Evolutionary conservation across 1,140 invertebrate genomes (phyloP).

Genomic region (Drosophila sproati): DNA sequence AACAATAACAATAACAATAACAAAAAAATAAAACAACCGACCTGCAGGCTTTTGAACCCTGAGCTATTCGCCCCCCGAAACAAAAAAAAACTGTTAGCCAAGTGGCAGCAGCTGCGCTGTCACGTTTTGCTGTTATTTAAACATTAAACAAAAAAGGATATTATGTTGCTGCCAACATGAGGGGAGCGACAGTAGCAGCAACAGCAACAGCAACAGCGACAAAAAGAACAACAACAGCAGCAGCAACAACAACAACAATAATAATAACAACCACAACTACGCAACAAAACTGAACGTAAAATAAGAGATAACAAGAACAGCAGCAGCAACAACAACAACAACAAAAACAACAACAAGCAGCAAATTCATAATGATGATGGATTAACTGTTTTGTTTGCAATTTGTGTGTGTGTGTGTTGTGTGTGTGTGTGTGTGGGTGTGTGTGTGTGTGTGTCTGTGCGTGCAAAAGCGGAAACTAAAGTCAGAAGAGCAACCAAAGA

Average conservation of each 20-base stretch:
- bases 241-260: conserved; percentile 31
- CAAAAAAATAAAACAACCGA: not conserved
- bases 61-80: conserved; percentile 11
- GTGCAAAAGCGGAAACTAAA: conserved; percentile 34
- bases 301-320: conserved; percentile 35
- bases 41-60: conserved; percentile 24
- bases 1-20: conserved; percentile 22
- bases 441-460: not conserved
- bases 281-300: conserved; percentile 27
- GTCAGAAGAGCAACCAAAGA: conserved; percentile 25
- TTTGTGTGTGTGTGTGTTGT: conserved; percentile 30
- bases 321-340: conserved; percentile 14
- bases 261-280: conserved; percentile 35
- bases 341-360: conserved; percentile 19
- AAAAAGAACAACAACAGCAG: conserved; percentile 31
- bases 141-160: conserved; percentile 43
- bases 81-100: conserved; percentile 19
- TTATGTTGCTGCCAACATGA: conserved; percentile 64
- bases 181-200: conserved; percentile 26
- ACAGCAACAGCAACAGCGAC: conserved; percentile 33
- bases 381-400: conserved; percentile 67
- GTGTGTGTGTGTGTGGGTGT: conserved; percentile 21
- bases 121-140: conserved; percentile 36
- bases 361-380: conserved; percentile 76
- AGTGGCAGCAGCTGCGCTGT: conserved; percentile 28